Conservation (phyloP, 2,888 invertebrate species). For the Caradrina clavipalpis region DNA sequence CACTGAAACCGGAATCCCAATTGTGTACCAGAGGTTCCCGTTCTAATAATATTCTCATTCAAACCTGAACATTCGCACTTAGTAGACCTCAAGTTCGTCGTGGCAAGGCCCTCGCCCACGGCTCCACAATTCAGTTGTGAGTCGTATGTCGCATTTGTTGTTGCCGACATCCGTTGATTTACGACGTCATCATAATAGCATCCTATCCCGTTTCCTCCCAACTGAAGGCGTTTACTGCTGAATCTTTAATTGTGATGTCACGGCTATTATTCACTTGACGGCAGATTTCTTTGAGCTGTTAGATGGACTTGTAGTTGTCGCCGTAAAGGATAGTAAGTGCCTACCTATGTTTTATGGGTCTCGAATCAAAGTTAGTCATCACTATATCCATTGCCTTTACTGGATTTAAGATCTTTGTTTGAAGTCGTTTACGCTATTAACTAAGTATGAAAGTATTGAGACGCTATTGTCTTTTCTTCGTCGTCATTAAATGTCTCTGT, state of each 20-base stretch:
- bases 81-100: conserved; percentile 56
- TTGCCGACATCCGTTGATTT: conserved; percentile 88
- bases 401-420: neutral
- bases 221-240: conserved; percentile 69
- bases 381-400: neutral
- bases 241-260: conserved; percentile 70
- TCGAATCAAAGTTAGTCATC: neutral
- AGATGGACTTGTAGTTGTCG: neutral
- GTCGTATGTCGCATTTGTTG: conserved; percentile 79
- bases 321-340: neutral
- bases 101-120: conserved; percentile 74
- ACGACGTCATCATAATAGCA: conserved; percentile 72
- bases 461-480: neutral
- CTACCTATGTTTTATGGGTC: conserved; percentile 4
- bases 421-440: too few relatives aligned
- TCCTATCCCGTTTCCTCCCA: conserved; percentile 82
- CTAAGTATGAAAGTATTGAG: too few relatives aligned
- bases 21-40: neutral
- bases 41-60: conserved; percentile 12
- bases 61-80: conserved; percentile 28
- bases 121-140: conserved; percentile 66
- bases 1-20: neutral
- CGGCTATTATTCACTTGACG: conserved; percentile 32
- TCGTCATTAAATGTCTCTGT: neutral
- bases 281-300: conserved; percentile 28